A percentile compares a stretch with the other conserved stretches of the same genome.
Conservation (phyloP, 2,113 vertebrate genomes). For the Aptenodytes forsteri region DNA sequence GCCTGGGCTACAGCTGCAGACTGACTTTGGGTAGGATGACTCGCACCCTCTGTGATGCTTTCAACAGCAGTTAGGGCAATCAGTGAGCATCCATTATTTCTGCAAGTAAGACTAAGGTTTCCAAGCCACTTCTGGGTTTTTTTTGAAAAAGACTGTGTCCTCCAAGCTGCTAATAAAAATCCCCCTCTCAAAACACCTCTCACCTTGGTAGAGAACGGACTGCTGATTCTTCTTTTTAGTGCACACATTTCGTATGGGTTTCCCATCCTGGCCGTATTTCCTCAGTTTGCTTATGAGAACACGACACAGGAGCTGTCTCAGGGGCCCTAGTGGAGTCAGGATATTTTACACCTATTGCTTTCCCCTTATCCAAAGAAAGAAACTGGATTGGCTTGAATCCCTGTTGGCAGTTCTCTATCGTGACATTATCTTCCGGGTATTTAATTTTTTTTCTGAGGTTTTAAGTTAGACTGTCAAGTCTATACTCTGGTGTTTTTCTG, state of each 20-base stretch:
- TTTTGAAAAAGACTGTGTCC: background rate
- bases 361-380: background rate
- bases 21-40: background rate
- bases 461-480: background rate
- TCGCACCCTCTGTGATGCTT: background rate
- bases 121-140: background rate
- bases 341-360: background rate
- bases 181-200: background rate
- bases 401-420: background rate
- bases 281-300: background rate
- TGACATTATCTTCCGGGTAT: background rate
- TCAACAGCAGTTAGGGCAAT: background rate
- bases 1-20: background rate
- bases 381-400: background rate
- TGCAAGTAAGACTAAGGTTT: background rate
- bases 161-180: background rate
- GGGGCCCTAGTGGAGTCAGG: background rate
- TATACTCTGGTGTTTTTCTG: background rate
- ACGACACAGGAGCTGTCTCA: accelerated
- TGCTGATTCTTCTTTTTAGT: background rate
- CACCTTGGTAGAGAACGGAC: background rate
- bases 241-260: accelerated
- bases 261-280: background rate
- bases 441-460: background rate
- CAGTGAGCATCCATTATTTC: background rate